phyloP scores from a whole-genome alignment of 1,140 invertebrate species.

The Halyomorpha halys region DNA sequence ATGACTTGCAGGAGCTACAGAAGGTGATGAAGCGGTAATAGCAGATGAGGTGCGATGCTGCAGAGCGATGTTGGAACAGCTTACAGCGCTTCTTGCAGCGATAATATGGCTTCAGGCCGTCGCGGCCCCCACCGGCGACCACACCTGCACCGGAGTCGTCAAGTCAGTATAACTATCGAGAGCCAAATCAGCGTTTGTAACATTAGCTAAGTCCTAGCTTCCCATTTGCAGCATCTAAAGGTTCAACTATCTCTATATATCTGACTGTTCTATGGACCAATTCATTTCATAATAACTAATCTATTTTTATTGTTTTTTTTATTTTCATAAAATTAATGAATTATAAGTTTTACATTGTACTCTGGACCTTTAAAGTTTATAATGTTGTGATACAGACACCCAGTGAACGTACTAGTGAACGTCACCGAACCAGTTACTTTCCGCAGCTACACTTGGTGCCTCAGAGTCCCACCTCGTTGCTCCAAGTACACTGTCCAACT shows the following conservation, averaged over 20 bases:
- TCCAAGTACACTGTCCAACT: constrained; percentile 30
- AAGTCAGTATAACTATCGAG: constrained; percentile 23
- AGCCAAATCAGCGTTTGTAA: no score
- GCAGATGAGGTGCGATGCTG: no score
- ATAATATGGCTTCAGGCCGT: no score
- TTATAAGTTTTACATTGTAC: neutral
- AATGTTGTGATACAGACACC: constrained; percentile 21
- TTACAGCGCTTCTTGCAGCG: no score
- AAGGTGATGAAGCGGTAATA: no score
- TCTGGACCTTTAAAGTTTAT: neutral
- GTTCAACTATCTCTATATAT: no score
- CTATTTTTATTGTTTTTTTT: neutral
- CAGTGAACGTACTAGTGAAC: constrained; percentile 26
- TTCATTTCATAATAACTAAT: no score
- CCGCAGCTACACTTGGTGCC: constrained; percentile 32
- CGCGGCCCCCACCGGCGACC: constrained; percentile 20
- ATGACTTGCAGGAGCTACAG: no score
- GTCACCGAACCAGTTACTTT: constrained; percentile 31
- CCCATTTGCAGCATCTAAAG: no score
- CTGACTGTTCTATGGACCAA: no score
- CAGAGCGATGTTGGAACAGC: no score
- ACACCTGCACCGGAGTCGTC: constrained; percentile 25
- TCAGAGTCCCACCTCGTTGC: constrained; percentile 32
- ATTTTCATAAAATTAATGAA: neutral
- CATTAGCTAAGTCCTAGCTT: no score